Evolutionary conservation across 2,888 invertebrate species (phyloP), one percentile per base, ranked within the genome.

Genomic region (Heliconius sara): DNA sequence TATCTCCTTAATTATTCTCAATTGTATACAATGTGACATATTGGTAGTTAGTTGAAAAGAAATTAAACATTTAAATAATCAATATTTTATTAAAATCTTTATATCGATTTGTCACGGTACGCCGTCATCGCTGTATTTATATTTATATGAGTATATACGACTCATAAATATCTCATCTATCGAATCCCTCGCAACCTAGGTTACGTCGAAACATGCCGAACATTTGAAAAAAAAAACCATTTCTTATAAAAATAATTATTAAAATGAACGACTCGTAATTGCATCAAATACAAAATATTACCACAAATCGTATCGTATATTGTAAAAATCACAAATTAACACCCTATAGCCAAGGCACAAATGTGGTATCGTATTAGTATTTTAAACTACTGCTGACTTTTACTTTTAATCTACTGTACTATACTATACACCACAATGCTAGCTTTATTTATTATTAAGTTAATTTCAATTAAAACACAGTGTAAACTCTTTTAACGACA

Each of bases 331-430:
- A 93, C 92, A 92, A 92, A 91, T 88, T 91, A 79, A 80, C 82
- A 82, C 87, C 90, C 88, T 89, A 91, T 90, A 92, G 91, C 91
- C 89, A 95, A 95, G 95, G 95, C 95, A 95, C 95, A 91, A 90
- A 88, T 90, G 90, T 93, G 92, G 90, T 91, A 89, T 89, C 88
- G 87, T 86, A 86, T 86, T 85, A 88, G 88, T 89, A 77, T 76
- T 65, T 39, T 70, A 75, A 80, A 79, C 52, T 81, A 90, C 89
- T 89, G 86, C 87, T 39, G 72, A 47, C 76, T 63, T 67, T 65
- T 89, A 89, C 83, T 86, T 90, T 89, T 84, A 83, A 84, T 67
- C 71, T 80, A 79, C 57, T 76, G 66, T 70, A 77, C 77, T 79
- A 70, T 70, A 77, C 77, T 79, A 60, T 75, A 81, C 75, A 77